A percentile compares a stretch with the other conserved stretches of the same genome.
Conservation (phyloP, 1,140 invertebrate genomes). For the Drosophila repleta region DNA sequence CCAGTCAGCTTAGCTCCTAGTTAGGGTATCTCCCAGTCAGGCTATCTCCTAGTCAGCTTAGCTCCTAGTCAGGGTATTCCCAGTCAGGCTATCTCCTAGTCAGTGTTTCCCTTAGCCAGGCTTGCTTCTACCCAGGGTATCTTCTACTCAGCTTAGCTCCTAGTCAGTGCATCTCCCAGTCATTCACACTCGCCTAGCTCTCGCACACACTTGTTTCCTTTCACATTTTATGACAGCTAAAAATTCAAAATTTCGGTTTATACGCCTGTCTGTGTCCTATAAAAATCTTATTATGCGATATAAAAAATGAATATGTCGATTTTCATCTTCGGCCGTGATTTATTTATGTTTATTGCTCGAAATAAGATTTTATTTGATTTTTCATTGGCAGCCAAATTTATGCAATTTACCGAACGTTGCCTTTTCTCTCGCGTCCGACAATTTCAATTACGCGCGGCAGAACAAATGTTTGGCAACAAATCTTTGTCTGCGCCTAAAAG, state of each 20-base stretch:
- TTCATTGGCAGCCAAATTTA: slow-evolving; percentile 13
- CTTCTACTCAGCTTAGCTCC: no score
- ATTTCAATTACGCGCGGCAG: slow-evolving; percentile 70
- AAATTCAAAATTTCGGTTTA: not conserved
- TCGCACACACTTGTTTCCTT: not conserved
- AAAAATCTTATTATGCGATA: slow-evolving; percentile 1
- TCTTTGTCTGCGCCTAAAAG: slow-evolving; percentile 31
- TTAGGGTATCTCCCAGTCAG: no score
- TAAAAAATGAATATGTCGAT: not conserved
- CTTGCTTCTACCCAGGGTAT: no score
- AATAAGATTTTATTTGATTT: slow-evolving; percentile 11
- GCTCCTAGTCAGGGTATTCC: no score
- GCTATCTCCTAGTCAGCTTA: no score
- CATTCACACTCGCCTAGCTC: no score
- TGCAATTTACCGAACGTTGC: not conserved
- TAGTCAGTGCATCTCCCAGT: no score
- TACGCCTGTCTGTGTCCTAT: not conserved
- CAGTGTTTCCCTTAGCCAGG: no score
- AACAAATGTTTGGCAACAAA: slow-evolving; percentile 72
- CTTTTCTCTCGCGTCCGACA: slow-evolving; percentile 1
- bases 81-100: no score
- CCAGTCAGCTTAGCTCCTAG: no score
- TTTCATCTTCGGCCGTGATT: not conserved
- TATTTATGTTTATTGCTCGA: slow-evolving; percentile 4
- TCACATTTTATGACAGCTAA: not conserved